Base-by-base conservation (phyloP, 2,888 invertebrate genomes). In the Ormyrus nitidulus region DNA sequence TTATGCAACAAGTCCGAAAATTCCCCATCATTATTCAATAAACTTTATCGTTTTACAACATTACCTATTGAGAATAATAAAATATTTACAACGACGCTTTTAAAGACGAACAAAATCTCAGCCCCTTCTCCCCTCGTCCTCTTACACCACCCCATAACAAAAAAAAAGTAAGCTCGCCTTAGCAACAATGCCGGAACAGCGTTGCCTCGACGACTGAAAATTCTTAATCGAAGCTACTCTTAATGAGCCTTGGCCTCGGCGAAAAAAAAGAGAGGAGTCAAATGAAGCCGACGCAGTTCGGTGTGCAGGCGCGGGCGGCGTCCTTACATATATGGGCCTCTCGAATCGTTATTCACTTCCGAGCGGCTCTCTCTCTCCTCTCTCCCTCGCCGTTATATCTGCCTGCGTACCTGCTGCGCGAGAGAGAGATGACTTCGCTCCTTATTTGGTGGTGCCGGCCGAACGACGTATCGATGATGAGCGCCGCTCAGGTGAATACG, bases 321-420 rank as follows among this genome's bases (percentile, higher is more conserved):
- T 62, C 19, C 9, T 8, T 75, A 58, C 59, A 13, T 51, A 65
- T 59, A 66, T 51, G 58, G 59, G 68, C 59, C 48, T 5, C 19
- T 9, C 13, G 68, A 13, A 34, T 59, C 66, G 68, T 75, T 75
- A 66, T 75, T 68, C 53, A 61, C 75, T 59, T 75, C 46, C 61
- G 74, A 66, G 65, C 5, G 34, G 1, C 7, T 19, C 53, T 7
- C 7, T 13, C 7, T 19, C 53, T 7, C 7, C 19, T 7, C 34
- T n/a, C 9, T 49, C 48, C n/a, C n/a, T 5, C 56, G 19, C 56
- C 10, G 53, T 19, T 19, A 4, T 6, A n/a, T 6, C 11, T 6
- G n/a, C 8, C 58, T 11, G 48, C 51, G 9, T 62, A 13, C 56
- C 49, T 64, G 5, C 64, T 6, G 54, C 54, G 64, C 10, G 51